phyloP scores from a whole-genome alignment of 1,140 invertebrate species.

The silkworm (Bombyx mori) region ASM3026992v2 NC_085113.1:8474501-8475000 shows the following conservation, averaged over 20 bases:
- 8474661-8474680: too few relatives aligned
- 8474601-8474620: too few relatives aligned
- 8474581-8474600: too few relatives aligned
- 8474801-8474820: constrained; percentile 35
- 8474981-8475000: constrained; percentile 17
- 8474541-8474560: too few relatives aligned
- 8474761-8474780: constrained; percentile 24
- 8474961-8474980: constrained; percentile 34
- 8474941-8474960: constrained; percentile 30
- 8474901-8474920: constrained; percentile 34
- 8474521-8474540: too few relatives aligned
- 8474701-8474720: too few relatives aligned
- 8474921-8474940: constrained; percentile 30
- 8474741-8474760: constrained; percentile 14
- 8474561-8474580: too few relatives aligned
- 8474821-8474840: constrained; percentile 56
- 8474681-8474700: too few relatives aligned
- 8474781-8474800: constrained; percentile 25
- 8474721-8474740: not conserved
- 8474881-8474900: constrained; percentile 40
- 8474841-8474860: constrained; percentile 56
- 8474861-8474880: constrained; percentile 55
- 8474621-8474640: too few relatives aligned
- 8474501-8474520: too few relatives aligned
- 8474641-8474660: too few relatives aligned